Conservation (phyloP, 2,797 vertebrate species). For the Ambastaia sidthimunki region DNA sequence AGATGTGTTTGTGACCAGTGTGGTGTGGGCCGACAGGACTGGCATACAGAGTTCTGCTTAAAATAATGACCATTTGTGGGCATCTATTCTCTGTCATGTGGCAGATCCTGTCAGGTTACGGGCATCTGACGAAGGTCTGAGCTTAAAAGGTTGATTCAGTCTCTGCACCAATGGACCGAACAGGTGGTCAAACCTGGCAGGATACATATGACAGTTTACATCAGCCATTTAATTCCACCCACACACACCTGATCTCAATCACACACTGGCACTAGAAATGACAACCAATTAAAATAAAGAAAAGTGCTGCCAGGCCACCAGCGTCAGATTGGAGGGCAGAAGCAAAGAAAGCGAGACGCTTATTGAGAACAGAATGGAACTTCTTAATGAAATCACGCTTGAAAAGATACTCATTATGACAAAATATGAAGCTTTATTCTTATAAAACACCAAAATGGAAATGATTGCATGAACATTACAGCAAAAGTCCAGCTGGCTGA, state of each 20-base stretch:
- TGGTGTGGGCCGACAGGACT: background rate
- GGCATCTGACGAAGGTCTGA: conserved; percentile 32
- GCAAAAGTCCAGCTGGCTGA: background rate
- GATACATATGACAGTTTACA: conserved; percentile 39
- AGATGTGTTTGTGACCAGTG: conserved; percentile 34
- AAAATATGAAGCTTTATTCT: background rate
- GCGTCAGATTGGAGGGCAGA: conserved; percentile 41
- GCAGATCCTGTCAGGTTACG: conserved; percentile 31
- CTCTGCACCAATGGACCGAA: conserved; percentile 1
- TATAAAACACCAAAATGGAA: background rate
- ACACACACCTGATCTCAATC: conserved; percentile 59
- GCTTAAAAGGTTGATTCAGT: background rate
- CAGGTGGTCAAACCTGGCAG: conserved; percentile 54
- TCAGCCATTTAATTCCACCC: conserved; percentile 49
- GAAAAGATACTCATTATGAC: conserved; percentile 19
- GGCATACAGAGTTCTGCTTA: conserved; percentile 3
- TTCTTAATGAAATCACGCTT: conserved; percentile 44
- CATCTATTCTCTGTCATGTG: conserved; percentile 32
- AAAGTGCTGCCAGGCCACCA: conserved; percentile 35
- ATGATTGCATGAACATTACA: background rate
- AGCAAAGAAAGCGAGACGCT: conserved; percentile 1
- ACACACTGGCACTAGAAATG: conserved; percentile 55
- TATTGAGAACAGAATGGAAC: conserved; percentile 32
- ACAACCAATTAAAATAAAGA: conserved; percentile 59
- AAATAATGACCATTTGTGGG: conserved; percentile 45